Evolutionary conservation across 2,888 invertebrate species (phyloP).

Genomic region (Lasius fuliginosus): DNA sequence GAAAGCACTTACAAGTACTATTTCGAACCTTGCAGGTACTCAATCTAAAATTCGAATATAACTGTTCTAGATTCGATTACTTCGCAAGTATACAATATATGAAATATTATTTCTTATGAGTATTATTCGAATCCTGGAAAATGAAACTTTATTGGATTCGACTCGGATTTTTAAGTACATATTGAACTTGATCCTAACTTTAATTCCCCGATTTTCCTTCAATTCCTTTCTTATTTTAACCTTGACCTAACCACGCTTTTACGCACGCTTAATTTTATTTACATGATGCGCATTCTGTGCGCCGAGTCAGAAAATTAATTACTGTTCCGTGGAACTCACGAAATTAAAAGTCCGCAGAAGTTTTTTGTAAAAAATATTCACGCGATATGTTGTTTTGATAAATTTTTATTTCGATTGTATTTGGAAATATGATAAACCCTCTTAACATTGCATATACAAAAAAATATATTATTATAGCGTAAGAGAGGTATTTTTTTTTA

Average conservation of each 20-base stretch:
- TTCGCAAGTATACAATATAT: too few relatives aligned
- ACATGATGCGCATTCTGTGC: conserved; percentile 9
- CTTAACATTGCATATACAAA: neutral
- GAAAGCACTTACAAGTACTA: too few relatives aligned
- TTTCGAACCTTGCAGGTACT: too few relatives aligned
- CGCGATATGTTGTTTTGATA: neutral
- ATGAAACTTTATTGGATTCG: too few relatives aligned
- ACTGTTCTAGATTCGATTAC: too few relatives aligned
- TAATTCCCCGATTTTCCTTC: neutral
- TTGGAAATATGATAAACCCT: neutral
- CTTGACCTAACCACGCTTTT: conserved; percentile 20
- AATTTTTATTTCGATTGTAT: neutral
- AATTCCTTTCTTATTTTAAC: conserved; percentile 30
- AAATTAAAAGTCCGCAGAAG: neutral
- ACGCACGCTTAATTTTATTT: conserved; percentile 37
- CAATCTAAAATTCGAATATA: too few relatives aligned
- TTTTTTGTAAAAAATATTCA: neutral
- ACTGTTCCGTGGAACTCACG: neutral
- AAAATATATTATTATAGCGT: neutral
- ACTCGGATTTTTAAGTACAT: too few relatives aligned
- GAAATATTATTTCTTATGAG: too few relatives aligned
- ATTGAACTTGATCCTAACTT: neutral
- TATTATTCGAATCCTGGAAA: too few relatives aligned
- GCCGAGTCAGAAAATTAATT: conserved; percentile 48
- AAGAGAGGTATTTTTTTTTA: neutral